These are phyloP conservation scores for Notechis scutatus DNA, from an alignment of 2,113 vertebrate species.

Conservation along the genomic window DNA sequence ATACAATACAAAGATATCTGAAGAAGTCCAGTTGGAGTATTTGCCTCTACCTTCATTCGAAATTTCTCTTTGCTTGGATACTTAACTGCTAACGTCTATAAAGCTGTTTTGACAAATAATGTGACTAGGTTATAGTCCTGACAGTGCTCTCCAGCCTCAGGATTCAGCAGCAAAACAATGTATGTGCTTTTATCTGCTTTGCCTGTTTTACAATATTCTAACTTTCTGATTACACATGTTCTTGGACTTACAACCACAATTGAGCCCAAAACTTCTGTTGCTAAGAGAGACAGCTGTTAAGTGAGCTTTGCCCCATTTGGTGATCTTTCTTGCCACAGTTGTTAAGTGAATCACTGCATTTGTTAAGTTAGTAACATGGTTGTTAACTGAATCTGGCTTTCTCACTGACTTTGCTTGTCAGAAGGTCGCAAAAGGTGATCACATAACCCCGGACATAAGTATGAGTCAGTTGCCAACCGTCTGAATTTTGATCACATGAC, in stretches of 20 bases:
- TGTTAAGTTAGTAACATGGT: not conserved
- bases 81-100: not conserved
- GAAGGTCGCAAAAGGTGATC: not conserved
- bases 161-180: not conserved
- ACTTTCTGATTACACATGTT: not conserved
- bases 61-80: not conserved
- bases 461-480: not conserved
- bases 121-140: not conserved
- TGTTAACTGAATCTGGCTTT: not conserved
- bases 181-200: not conserved
- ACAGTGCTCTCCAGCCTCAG: not conserved
- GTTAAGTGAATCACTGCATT: not conserved
- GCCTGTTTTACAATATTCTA: not conserved
- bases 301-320: not conserved
- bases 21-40: not conserved
- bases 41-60: not conserved
- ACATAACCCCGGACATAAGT: not conserved
- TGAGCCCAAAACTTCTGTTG: not conserved
- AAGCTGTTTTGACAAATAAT: not conserved
- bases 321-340: not conserved
- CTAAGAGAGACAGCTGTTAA: not conserved
- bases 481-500: not conserved
- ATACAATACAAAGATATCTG: not conserved
- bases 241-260: not conserved
- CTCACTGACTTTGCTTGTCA: not conserved